Percentiles rank a stretch among this genome's conserved stretches.
Conservation (phyloP, 2,888 invertebrate species). For the Orthosia incerta region DNA sequence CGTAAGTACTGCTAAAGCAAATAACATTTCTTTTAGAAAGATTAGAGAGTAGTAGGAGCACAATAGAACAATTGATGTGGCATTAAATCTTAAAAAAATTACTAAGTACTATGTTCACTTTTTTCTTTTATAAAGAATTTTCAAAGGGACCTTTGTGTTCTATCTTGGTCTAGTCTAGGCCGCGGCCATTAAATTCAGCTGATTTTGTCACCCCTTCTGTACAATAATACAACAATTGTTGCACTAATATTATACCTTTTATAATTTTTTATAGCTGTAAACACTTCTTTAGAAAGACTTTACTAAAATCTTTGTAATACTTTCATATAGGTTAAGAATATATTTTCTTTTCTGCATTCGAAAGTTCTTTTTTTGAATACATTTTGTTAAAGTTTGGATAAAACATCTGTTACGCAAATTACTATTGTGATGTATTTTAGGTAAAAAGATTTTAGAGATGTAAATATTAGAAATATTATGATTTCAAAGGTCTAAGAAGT, state of each 20-base stretch:
- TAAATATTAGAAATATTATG: not conserved
- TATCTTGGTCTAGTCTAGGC: conserved; percentile 31
- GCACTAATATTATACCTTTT: not conserved
- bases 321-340: not conserved
- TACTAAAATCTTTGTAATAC: not conserved
- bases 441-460: not conserved
- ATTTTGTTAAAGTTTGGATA: not conserved
- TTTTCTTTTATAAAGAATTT: conserved; percentile 19
- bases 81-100: conserved; percentile 30
- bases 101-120: conserved; percentile 6
- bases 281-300: not conserved
- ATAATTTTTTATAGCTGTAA: not conserved
- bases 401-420: conserved; percentile 3
- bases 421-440: not conserved
- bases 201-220: conserved; percentile 27
- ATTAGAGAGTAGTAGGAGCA: conserved; percentile 1
- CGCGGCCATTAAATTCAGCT: conserved; percentile 22
- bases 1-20: not conserved
- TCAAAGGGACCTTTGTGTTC: conserved; percentile 31
- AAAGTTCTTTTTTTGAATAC: conserved; percentile 8
- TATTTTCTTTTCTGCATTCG: conserved; percentile 9
- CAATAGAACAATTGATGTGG: conserved; percentile 29
- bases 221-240: conserved; percentile 18
- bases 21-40: not conserved
- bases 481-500: not conserved